Evolutionary conservation across 2,888 invertebrate species (phyloP).

Genomic region (Diaphora mendica): DNA sequence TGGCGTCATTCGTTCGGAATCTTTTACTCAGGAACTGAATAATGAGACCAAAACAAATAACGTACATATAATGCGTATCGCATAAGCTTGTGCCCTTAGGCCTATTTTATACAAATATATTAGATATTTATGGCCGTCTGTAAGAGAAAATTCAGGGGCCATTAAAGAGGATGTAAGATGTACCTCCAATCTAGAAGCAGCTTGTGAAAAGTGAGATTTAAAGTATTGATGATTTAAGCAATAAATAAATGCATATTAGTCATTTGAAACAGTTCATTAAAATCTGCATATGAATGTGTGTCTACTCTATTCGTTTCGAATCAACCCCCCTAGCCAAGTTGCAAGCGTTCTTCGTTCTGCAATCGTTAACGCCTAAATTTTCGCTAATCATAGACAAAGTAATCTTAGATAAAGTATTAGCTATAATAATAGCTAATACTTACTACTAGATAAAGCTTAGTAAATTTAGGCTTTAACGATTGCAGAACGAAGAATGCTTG

Average conservation of each 20-base stretch:
- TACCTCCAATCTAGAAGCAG: neutral
- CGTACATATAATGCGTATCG: constrained; percentile 73
- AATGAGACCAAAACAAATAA: constrained; percentile 75
- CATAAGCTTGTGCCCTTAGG: constrained; percentile 57
- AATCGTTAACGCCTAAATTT: no score
- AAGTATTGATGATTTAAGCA: neutral
- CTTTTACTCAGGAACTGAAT: constrained; percentile 62
- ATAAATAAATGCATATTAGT: neutral
- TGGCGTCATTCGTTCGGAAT: constrained; percentile 61
- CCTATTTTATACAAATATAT: neutral
- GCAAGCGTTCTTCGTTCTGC: no score
- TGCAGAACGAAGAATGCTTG: no score
- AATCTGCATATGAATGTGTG: no score
- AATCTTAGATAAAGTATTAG: no score
- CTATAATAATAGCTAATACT: no score
- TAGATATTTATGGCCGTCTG: neutral
- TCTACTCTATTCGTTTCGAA: no score
- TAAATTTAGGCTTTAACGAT: no score
- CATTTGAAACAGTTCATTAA: neutral
- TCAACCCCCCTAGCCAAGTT: no score
- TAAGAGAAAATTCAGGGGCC: neutral
- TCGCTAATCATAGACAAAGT: no score
- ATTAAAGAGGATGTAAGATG: neutral
- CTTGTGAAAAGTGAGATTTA: no score
- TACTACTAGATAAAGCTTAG: no score